phyloP scores from a whole-genome alignment of 2,113 vertebrate species.

The Petrocephalus microphthalmus region DNA sequence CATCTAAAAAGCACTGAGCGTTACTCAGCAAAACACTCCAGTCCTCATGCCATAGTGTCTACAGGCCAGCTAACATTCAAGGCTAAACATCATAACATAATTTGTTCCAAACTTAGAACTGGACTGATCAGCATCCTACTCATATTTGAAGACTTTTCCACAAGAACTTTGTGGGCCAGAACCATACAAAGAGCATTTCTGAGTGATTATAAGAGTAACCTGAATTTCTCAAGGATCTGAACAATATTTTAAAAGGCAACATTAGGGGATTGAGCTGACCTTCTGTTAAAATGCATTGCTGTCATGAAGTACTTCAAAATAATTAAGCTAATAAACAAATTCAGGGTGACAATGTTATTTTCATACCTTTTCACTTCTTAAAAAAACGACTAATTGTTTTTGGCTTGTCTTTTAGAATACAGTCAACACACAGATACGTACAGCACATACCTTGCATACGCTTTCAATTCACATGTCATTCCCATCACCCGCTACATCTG shows the following conservation, averaged over 20 bases:
- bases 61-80: not conserved
- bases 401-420: not conserved
- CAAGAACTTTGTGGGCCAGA: not conserved
- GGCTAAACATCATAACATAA: not conserved
- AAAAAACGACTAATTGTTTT: not conserved
- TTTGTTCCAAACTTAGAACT: not conserved
- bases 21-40: not conserved
- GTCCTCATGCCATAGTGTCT: not conserved
- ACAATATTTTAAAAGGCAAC: not conserved
- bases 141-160: not conserved
- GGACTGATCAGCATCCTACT: not conserved
- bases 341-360: too few species aligned
- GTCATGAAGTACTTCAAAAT: not conserved
- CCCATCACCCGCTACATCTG: not conserved
- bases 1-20: not conserved
- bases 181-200: not conserved
- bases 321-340: not conserved
- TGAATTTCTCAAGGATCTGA: not conserved
- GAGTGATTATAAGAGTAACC: not conserved
- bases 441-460: not conserved
- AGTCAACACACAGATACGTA: not conserved
- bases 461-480: not conserved
- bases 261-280: not conserved
- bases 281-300: not conserved
- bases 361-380: not conserved